phyloP scores from a whole-genome alignment of 2,113 vertebrate species.

The Leptodactylus fuscus region DNA sequence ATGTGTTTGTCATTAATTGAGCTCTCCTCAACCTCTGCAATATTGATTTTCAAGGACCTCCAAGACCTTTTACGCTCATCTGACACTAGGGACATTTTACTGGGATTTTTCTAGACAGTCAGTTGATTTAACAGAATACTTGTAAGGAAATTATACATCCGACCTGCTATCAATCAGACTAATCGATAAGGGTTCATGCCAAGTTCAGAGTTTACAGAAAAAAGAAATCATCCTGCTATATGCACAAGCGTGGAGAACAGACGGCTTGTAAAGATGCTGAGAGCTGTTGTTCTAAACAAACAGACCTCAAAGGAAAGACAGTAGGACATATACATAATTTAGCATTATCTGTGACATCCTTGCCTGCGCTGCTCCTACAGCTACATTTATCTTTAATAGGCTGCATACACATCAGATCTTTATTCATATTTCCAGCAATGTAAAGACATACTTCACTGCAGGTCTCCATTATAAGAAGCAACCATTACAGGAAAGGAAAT shows the following conservation, averaged over 20 bases:
- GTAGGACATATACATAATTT: background rate
- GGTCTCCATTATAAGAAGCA: background rate
- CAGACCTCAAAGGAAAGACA: background rate
- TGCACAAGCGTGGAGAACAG: background rate
- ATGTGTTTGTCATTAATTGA: slow-evolving; percentile 45
- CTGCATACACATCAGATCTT: background rate
- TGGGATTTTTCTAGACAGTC: slow-evolving; percentile 25
- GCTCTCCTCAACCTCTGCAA: background rate
- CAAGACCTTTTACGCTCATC: slow-evolving; percentile 5
- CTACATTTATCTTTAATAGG: background rate
- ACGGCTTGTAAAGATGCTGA: background rate
- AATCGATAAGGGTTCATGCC: slow-evolving; percentile 49
- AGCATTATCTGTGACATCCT: background rate
- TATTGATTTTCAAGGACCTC: slow-evolving; percentile 50
- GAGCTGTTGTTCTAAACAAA: background rate
- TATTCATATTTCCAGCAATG: background rate
- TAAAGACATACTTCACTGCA: background rate
- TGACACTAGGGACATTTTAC: slow-evolving; percentile 51
- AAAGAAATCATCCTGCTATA: background rate
- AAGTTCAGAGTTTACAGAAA: slow-evolving; percentile 31
- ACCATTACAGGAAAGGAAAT: background rate
- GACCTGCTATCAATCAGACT: slow-evolving; percentile 40
- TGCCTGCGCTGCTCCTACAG: background rate
- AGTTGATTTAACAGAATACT: slow-evolving; percentile 49
- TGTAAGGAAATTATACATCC: slow-evolving; percentile 45